Evolutionary conservation across 2,888 invertebrate genomes (phyloP).

Genomic region (Pemphredon lugubris): DNA sequence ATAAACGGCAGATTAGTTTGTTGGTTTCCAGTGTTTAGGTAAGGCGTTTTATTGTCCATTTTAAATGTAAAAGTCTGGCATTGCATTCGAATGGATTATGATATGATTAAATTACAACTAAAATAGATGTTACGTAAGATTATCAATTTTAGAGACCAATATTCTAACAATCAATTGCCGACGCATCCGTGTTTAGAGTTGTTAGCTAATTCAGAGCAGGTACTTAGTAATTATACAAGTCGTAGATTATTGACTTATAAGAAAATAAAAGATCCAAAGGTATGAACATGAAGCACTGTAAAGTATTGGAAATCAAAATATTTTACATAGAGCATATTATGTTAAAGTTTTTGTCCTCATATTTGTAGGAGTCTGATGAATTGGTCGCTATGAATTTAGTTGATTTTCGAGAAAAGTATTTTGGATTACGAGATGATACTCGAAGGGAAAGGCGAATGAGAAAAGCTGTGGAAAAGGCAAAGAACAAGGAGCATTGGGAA

Average conservation of each 20-base stretch:
- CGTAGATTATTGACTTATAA: constrained; percentile 93
- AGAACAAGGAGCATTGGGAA: constrained; percentile 73
- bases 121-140: too few species aligned
- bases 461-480: constrained; percentile 80
- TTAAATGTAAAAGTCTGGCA: neutral
- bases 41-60: constrained; percentile 43
- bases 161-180: constrained; percentile 88
- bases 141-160: constrained; percentile 85
- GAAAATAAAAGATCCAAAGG: constrained; percentile 85
- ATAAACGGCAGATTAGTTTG: constrained; percentile 93
- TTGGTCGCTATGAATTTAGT: constrained; percentile 74
- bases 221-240: constrained; percentile 90
- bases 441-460: constrained; percentile 84
- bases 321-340: neutral
- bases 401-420: constrained; percentile 87
- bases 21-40: constrained; percentile 97
- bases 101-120: too few species aligned
- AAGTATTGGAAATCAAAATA: neutral
- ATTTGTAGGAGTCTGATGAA: constrained; percentile 64
- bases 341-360: constrained; percentile 8
- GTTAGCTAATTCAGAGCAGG: constrained; percentile 94
- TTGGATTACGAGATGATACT: constrained; percentile 85
- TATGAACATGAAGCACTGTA: constrained; percentile 23
- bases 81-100: too few species aligned
- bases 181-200: constrained; percentile 89